Conservation (phyloP, 2,888 invertebrate species). For the Lomographa bimaculata region DNA sequence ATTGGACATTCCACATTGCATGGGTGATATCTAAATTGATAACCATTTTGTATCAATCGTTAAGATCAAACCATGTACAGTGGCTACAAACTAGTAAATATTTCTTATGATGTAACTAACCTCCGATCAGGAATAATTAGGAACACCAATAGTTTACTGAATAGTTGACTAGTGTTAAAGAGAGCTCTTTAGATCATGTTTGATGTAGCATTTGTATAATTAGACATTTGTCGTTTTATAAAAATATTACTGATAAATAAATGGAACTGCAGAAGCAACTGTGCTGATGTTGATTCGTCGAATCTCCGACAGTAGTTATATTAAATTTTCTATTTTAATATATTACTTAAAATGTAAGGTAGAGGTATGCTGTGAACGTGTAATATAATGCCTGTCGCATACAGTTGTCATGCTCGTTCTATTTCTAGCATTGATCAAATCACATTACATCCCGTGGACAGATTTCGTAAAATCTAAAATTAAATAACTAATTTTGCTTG, state of each 20-base stretch:
- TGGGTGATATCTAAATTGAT: conserved; percentile 32
- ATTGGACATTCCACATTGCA: conserved; percentile 33
- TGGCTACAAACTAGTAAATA: conserved; percentile 32
- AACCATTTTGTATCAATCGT: conserved; percentile 3
- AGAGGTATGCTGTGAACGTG: conserved; percentile 65
- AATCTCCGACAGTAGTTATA: conserved; percentile 78
- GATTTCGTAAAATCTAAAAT: conserved; percentile 36
- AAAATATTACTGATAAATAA: conserved; percentile 43
- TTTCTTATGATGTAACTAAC: conserved; percentile 56
- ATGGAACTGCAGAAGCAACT: conserved; percentile 52
- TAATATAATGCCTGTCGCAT: conserved; percentile 58
- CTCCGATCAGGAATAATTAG: conserved; percentile 57
- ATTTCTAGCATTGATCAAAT: conserved; percentile 40
- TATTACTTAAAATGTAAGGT: conserved; percentile 64
- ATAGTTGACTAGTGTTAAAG: conserved; percentile 67
- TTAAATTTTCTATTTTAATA: conserved; percentile 82
- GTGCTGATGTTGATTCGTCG: conserved; percentile 60
- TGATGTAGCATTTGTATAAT: conserved; percentile 76
- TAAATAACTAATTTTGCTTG: conserved; percentile 36
- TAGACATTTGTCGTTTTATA: conserved; percentile 72
- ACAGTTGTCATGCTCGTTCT: conserved; percentile 46
- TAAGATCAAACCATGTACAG: conserved; percentile 23
- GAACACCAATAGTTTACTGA: conserved; percentile 74
- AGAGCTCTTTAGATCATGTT: conserved; percentile 68
- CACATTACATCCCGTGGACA: conserved; percentile 46